Evolutionary conservation across 2,888 invertebrate species (phyloP).

Genomic region (Azorinus chamasolen): DNA sequence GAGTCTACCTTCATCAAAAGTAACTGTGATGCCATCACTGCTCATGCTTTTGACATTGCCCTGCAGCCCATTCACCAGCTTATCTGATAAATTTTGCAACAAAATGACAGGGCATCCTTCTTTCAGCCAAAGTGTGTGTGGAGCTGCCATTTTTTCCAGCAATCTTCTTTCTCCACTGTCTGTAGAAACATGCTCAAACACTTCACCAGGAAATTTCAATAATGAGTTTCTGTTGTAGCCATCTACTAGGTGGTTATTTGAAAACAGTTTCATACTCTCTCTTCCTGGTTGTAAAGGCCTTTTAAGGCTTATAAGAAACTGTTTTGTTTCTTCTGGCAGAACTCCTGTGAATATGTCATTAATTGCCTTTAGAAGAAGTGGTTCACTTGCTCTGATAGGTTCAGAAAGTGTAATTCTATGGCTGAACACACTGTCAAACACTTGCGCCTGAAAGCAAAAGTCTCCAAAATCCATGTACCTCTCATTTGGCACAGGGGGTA

Average conservation of each 20-base stretch:
- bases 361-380: conserved; percentile 2
- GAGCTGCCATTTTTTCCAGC: conserved; percentile 18
- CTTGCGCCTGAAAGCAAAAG: conserved; percentile 35
- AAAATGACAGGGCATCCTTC: conserved; percentile 17
- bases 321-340: background rate
- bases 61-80: conserved; percentile 9
- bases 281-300: background rate
- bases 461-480: conserved; percentile 21
- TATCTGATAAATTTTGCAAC: conserved; percentile 7
- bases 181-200: conserved; percentile 9
- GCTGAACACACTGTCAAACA: conserved; percentile 27
- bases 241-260: conserved; percentile 11
- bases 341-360: conserved; percentile 14
- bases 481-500: conserved; percentile 26
- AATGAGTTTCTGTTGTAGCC: conserved; percentile 14
- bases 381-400: conserved; percentile 17
- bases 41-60: conserved; percentile 6
- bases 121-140: conserved; percentile 12
- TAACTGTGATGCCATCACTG: conserved; percentile 5
- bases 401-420: conserved; percentile 27
- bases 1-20: conserved; percentile 1
- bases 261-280: conserved; percentile 20
- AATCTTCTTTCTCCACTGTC: conserved; percentile 11
- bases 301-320: conserved; percentile 8
- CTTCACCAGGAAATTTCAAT: conserved; percentile 14